Base-by-base conservation (phyloP, 1,140 invertebrate genomes). In the Zaprionus inermis region DNA sequence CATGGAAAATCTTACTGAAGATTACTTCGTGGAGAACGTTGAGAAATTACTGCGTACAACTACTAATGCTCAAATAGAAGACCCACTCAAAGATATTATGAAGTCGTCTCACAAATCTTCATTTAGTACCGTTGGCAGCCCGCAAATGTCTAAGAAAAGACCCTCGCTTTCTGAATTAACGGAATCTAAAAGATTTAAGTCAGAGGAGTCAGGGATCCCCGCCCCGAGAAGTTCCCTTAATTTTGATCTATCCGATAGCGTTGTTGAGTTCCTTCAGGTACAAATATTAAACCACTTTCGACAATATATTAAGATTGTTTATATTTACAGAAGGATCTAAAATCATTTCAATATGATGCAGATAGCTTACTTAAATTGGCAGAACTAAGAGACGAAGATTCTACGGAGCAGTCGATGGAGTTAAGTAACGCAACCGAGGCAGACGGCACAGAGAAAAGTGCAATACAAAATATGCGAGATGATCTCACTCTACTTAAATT, bases 291-390 rank as follows among this genome's bases (percentile, higher is more conserved):
- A 49, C 1, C 28, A 41, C 1, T 14, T n/a, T 12, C 38, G 1
- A 7, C 2, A 49, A 30, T 59, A 1, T 4, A 59, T 49, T 4
- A 59, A 30, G 24, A 28, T 4, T 38, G 3, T 38, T 41, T 44
- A n/a, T 34, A 38, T 28, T 44, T 28, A 11, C 5, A 75, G 60
- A 51, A 3, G 9, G 72, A 75, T 16, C 16, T 55, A 6, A 61
- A 61, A 11, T 41, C 41, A 12, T 22, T 49, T 2, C 1, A 44
- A 2, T 12, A 60, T 2, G 16, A 78, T 44, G 18, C 56, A 18
- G 76, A 78, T 28, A 75, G 66, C 11, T 38, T 78, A 11, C 28
- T 70, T 2, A 10, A 60, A 20, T 59, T 75, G 51, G 66, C 59
- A 3, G 66, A 65, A 12, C 32, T 60, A 1, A 38, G 3, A 11